Percentiles rank a stretch among this genome's conserved stretches.
Conservation (phyloP, 1,140 invertebrate species). For the Macrostomum lignano region DNA sequence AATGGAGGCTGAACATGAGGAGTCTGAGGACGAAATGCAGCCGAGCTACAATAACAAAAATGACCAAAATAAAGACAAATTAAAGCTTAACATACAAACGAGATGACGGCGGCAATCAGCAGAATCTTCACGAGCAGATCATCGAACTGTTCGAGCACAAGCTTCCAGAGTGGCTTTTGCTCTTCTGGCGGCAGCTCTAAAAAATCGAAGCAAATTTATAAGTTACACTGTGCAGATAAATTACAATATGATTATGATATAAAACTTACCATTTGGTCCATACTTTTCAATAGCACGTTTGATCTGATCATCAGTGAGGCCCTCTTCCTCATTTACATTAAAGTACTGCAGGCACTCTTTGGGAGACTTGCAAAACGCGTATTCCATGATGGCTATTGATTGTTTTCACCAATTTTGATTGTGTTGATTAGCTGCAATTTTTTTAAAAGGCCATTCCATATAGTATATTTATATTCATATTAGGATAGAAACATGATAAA, state of each 20-base stretch:
- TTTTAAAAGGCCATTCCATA: no score
- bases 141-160: conserved; percentile 90
- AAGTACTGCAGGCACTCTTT: neutral
- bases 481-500: no score
- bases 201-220: neutral
- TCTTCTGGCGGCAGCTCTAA: conserved; percentile 5
- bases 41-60: neutral
- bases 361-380: neutral
- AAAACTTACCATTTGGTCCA: conserved; percentile 3
- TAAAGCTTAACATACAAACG: conserved; percentile 39
- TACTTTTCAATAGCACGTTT: neutral
- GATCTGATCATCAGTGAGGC: conserved; percentile 5
- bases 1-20: no score
- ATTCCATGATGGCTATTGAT: conserved; percentile 5
- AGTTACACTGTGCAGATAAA: neutral
- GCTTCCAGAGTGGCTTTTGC: conserved; percentile 45
- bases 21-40: conserved; percentile 36
- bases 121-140: conserved; percentile 99
- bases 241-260: neutral
- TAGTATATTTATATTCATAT: no score
- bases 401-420: no score
- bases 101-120: conserved; percentile 97
- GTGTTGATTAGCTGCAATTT: no score
- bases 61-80: neutral
- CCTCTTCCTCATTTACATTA: conserved; percentile 6